phyloP scores from a whole-genome alignment of 2,113 vertebrate species.

The Ophthalmolycus amberensis region DNA sequence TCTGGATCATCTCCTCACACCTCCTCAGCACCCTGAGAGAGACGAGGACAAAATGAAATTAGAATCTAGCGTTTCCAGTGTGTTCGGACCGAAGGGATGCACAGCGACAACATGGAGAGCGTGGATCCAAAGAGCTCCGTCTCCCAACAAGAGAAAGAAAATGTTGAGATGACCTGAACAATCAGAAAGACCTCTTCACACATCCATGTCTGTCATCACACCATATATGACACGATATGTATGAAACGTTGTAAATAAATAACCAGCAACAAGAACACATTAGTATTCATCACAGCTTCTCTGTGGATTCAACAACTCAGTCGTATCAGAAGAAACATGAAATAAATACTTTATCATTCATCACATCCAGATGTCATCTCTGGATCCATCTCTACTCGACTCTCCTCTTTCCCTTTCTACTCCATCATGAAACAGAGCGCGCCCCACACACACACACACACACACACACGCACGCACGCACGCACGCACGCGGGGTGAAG shows the following conservation, averaged over 20 bases:
- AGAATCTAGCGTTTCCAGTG: neutral
- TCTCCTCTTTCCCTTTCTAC: constrained; percentile 4
- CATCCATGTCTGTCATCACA: too few species aligned
- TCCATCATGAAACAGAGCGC: constrained; percentile 46
- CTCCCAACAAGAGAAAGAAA: neutral
- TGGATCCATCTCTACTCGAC: neutral
- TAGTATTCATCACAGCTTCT: too few species aligned
- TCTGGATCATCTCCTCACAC: constrained; percentile 93
- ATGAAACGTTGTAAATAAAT: too few species aligned
- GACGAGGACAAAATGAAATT: neutral
- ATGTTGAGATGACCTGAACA: neutral
- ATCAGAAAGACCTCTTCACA: neutral
- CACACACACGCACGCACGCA: too few species aligned
- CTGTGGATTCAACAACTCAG: neutral
- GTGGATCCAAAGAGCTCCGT: neutral
- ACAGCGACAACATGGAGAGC: neutral
- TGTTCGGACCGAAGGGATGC: neutral
- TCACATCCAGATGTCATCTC: constrained; percentile 14
- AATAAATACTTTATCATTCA: neutral
- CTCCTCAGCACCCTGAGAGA: constrained; percentile 87
- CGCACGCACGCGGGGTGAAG: too few species aligned
- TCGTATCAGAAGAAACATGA: neutral
- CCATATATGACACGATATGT: too few species aligned
- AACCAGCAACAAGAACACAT: too few species aligned
- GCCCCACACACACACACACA: constrained; percentile 20